Percentiles rank a stretch among this genome's conserved stretches.
Evolutionary conservation across 2,888 invertebrate species (phyloP).

Genomic region (Criorhina ranunculi): DNA sequence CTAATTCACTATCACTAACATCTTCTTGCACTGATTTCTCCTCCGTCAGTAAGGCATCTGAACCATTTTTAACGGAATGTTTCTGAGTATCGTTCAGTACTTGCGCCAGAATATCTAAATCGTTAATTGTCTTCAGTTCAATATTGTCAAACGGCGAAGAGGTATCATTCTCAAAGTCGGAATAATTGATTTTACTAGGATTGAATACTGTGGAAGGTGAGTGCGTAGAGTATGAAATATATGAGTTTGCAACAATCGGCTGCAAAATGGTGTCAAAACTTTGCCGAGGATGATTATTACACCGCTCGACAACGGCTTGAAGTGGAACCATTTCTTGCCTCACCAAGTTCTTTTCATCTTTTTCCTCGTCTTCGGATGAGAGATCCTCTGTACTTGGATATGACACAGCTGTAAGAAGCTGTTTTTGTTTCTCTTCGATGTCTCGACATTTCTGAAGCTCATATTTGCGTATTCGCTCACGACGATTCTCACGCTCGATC

Average conservation of each 20-base stretch:
- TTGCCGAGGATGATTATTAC: constrained; percentile 77
- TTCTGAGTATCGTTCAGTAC: constrained; percentile 86
- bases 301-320: constrained; percentile 50
- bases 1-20: constrained; percentile 28
- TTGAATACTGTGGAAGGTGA: constrained; percentile 69
- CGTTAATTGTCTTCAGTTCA: constrained; percentile 96
- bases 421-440: constrained; percentile 86
- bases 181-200: constrained; percentile 85
- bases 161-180: constrained; percentile 96
- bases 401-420: constrained; percentile 86
- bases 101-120: constrained; percentile 94
- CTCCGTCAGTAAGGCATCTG: not conserved
- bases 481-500: constrained; percentile 87
- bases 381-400: constrained; percentile 88
- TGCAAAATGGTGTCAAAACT: constrained; percentile 84
- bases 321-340: constrained; percentile 42
- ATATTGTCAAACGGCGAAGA: constrained; percentile 97
- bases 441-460: constrained; percentile 86
- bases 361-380: constrained; percentile 84
- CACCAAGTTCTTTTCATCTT: constrained; percentile 69
- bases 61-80: constrained; percentile 75
- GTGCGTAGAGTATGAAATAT: constrained; percentile 44
- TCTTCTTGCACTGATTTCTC: not conserved
- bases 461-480: constrained; percentile 86
- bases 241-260: constrained; percentile 81